These are phyloP conservation scores for Gymnobelideus leadbeateri DNA, from an alignment of 2,113 vertebrate species.

Conservation along the genomic window DNA sequence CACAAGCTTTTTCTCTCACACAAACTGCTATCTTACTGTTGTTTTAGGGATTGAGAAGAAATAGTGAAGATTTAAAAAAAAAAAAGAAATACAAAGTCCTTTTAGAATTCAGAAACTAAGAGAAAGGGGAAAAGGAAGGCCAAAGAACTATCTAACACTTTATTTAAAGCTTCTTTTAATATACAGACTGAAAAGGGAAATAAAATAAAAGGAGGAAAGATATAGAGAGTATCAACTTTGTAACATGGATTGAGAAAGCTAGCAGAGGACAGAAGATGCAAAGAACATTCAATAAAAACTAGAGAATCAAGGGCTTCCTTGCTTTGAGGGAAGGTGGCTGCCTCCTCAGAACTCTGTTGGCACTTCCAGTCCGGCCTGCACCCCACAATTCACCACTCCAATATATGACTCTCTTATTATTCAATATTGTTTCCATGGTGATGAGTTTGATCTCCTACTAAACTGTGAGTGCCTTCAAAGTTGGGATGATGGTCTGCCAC, in stretches of 20 bases:
- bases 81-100: constrained; percentile 36
- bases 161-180: constrained; percentile 1
- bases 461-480: not conserved
- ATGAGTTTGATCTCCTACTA: not conserved
- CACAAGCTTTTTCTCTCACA: constrained; percentile 51
- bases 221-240: not conserved
- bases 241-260: not conserved
- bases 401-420: not conserved
- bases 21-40: constrained; percentile 8
- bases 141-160: not conserved
- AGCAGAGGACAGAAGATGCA: constrained; percentile 23
- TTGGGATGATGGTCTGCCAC: not conserved
- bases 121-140: not conserved
- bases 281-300: constrained; percentile 11
- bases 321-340: not conserved
- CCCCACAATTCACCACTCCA: not conserved
- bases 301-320: not conserved
- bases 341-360: not conserved
- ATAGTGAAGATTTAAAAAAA: not conserved
- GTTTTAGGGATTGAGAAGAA: not conserved
- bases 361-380: not conserved
- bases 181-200: constrained; percentile 32
- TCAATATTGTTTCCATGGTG: not conserved
- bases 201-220: not conserved
- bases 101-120: not conserved